Conservation (phyloP, 2,888 invertebrate genomes). For the Drosophila austrosaltans region DNA sequence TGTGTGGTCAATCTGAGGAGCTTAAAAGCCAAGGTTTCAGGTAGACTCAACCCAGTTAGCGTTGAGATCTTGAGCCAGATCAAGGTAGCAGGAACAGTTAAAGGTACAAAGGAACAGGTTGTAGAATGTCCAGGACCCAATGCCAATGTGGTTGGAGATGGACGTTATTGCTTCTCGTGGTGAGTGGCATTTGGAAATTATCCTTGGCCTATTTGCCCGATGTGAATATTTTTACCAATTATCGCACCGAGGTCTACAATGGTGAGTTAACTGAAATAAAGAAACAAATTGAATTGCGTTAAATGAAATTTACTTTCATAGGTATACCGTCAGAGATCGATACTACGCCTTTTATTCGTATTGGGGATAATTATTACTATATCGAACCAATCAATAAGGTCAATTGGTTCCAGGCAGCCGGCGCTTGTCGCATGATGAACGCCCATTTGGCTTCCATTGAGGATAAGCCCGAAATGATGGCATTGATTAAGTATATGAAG, state of each 20-base stretch:
- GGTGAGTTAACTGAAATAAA: conserved; percentile 32
- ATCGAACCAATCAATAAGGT: conserved; percentile 69
- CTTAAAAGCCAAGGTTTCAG: not conserved
- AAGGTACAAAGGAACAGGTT: not conserved
- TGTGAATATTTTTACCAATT: conserved; percentile 67
- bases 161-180: conserved; percentile 39
- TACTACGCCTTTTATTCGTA: conserved; percentile 63
- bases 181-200: conserved; percentile 32
- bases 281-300: not conserved
- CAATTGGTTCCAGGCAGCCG: conserved; percentile 73
- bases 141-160: not conserved
- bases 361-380: conserved; percentile 69
- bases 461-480: conserved; percentile 62
- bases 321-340: conserved; percentile 63
- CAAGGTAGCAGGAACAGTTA: not conserved
- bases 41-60: not conserved
- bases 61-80: not conserved
- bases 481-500: conserved; percentile 61
- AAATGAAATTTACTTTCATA: not conserved
- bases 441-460: conserved; percentile 75
- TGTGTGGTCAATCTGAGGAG: not conserved
- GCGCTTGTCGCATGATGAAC: conserved; percentile 71
- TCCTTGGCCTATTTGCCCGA: conserved; percentile 52
- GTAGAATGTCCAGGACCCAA: conserved; percentile 11
- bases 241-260: conserved; percentile 66